phyloP scores from a whole-genome alignment of 1,140 invertebrate species.

The Akabosia matsudoensis region DNA sequence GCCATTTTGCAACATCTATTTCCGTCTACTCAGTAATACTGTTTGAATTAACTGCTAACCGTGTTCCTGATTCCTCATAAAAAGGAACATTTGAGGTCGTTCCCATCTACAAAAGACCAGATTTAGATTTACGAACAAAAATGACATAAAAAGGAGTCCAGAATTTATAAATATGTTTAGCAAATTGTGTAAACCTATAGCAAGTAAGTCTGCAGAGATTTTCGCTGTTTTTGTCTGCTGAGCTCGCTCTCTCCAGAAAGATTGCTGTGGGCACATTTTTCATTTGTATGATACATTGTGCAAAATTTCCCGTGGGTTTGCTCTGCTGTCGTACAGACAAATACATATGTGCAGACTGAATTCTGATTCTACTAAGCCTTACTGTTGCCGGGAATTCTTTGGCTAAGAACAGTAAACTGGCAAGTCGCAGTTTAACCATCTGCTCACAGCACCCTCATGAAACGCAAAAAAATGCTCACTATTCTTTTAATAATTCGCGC shows the following conservation, averaged over 20 bases:
- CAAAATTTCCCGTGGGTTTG: background rate
- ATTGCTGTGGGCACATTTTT: background rate
- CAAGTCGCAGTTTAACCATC: too few relatives aligned
- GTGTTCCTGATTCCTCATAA: background rate
- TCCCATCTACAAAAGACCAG: constrained; percentile 7
- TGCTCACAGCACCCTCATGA: too few relatives aligned
- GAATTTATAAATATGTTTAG: too few relatives aligned
- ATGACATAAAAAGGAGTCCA: too few relatives aligned
- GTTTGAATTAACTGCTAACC: too few relatives aligned
- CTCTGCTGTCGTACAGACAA: background rate
- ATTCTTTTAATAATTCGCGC: too few relatives aligned
- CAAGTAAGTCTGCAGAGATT: constrained; percentile 20
- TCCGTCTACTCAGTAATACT: background rate
- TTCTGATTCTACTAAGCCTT: too few relatives aligned
- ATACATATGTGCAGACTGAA: background rate
- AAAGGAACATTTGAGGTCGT: background rate
- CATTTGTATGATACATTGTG: background rate
- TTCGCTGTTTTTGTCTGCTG: too few relatives aligned
- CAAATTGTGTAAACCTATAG: background rate
- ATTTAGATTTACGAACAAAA: constrained; percentile 15
- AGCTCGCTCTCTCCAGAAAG: background rate
- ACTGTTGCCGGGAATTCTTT: too few relatives aligned
- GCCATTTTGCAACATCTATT: background rate
- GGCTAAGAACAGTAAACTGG: too few relatives aligned
- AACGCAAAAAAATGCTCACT: too few relatives aligned